Conservation (phyloP, 2,888 invertebrate genomes). For the Eulithis prunata region DNA sequence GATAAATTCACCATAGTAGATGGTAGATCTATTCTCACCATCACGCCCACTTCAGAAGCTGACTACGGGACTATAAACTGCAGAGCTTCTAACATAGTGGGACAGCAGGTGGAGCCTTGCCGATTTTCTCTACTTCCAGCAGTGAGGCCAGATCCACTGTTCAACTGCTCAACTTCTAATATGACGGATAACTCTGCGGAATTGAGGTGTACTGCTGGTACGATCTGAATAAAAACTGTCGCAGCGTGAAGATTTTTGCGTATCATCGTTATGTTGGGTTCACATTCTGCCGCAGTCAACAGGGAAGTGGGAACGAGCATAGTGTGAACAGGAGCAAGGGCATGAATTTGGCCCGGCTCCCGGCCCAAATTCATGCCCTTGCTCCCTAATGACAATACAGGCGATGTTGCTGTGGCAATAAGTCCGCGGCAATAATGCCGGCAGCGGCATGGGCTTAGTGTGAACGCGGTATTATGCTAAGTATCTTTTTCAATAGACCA, state of each 20-base stretch:
- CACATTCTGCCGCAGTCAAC: not conserved
- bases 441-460: no score
- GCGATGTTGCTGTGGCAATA: no score
- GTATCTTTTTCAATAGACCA: no score
- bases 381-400: no score
- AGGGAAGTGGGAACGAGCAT: no score
- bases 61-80: slow-evolving; percentile 92
- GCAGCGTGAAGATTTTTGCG: not conserved
- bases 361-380: no score
- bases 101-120: slow-evolving; percentile 89
- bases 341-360: no score
- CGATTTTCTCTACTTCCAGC: slow-evolving; percentile 85
- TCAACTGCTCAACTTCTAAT: slow-evolving; percentile 90
- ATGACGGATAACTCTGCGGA: slow-evolving; percentile 91
- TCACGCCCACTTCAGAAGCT: slow-evolving; percentile 89
- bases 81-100: slow-evolving; percentile 89
- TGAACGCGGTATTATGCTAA: no score
- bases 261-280: no score
- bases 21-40: slow-evolving; percentile 88
- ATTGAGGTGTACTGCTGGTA: slow-evolving; percentile 87
- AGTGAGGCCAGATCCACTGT: slow-evolving; percentile 81
- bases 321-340: no score
- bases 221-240: slow-evolving; percentile 16
- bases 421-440: no score
- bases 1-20: slow-evolving; percentile 81